A percentile compares a stretch with the other conserved stretches of the same genome.
These are phyloP conservation scores for Melanotaenia parkinsoni DNA, from an alignment of 2,797 vertebrate species.

Conservation along the genomic window DNA sequence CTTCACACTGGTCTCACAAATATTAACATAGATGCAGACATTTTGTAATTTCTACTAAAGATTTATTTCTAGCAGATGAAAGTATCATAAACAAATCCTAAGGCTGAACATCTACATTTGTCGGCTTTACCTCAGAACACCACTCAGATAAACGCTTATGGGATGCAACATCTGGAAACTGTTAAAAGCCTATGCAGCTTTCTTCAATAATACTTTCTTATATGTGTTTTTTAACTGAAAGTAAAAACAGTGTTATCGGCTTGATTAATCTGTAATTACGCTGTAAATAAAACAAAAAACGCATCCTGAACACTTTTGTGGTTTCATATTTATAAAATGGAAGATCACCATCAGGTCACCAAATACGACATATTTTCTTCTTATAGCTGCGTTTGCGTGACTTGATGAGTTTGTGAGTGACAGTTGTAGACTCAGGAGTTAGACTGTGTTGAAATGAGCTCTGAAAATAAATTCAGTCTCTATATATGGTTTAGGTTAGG, in stretches of 20 bases:
- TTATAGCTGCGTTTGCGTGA: too few relatives aligned
- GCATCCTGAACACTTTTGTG: background rate
- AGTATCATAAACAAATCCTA: slow-evolving; percentile 19
- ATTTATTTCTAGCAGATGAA: background rate
- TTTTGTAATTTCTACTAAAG: background rate
- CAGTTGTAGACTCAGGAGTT: too few relatives aligned
- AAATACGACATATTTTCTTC: too few relatives aligned
- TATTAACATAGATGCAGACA: background rate
- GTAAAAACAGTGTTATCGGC: background rate
- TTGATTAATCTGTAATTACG: background rate
- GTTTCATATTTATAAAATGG: too few relatives aligned
- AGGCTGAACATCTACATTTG: slow-evolving; percentile 18
- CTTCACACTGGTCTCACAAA: background rate
- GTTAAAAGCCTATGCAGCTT: slow-evolving; percentile 32
- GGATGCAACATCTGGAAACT: slow-evolving; percentile 61
- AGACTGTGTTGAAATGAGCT: too few relatives aligned
- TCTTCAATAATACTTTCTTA: slow-evolving; percentile 30
- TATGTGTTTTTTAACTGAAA: slow-evolving; percentile 25
- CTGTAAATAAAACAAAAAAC: background rate
- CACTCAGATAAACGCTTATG: slow-evolving; percentile 55
- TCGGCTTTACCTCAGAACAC: slow-evolving; percentile 38
- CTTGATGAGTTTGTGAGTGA: too few relatives aligned
- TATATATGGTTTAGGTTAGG: too few relatives aligned
- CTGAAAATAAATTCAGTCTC: too few relatives aligned
- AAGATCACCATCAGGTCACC: too few relatives aligned